A percentile compares a stretch with the other conserved stretches of the same genome.
phyloP scores from a whole-genome alignment of 2,797 vertebrate species.

The Tolypeutes matacus region DNA sequence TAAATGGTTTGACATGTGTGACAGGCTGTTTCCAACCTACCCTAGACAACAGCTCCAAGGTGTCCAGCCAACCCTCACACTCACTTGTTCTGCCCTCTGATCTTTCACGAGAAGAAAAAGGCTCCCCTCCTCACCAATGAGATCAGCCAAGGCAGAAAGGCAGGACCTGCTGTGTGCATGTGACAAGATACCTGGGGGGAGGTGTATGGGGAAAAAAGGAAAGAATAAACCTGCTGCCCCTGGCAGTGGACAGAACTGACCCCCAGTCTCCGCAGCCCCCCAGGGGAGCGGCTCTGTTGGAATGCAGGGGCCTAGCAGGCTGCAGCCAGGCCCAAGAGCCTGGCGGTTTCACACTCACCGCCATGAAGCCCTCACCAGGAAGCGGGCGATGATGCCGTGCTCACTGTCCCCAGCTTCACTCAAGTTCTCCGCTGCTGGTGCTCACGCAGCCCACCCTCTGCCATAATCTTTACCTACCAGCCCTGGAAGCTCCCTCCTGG shows the following conservation, averaged over 20 bases:
- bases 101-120: neutral
- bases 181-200: neutral
- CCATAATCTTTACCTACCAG: neutral
- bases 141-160: neutral
- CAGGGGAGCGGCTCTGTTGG: neutral
- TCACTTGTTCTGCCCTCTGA: neutral
- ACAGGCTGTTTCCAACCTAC: neutral
- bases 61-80: neutral
- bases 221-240: neutral
- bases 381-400: neutral
- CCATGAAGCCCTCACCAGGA: neutral
- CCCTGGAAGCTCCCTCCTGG: neutral
- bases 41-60: neutral
- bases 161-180: neutral
- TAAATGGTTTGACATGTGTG: neutral
- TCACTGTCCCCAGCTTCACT: neutral
- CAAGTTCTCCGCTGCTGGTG: fast-evolving
- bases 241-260: no score
- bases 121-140: fast-evolving
- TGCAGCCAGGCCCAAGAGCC: no score
- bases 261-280: no score
- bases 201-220: neutral
- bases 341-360: neutral
- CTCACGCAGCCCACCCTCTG: neutral
- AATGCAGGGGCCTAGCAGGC: neutral